These are phyloP conservation scores for Monoplex corrugatus DNA, from an alignment of 2,888 invertebrate species.

Conservation along the genomic window DNA sequence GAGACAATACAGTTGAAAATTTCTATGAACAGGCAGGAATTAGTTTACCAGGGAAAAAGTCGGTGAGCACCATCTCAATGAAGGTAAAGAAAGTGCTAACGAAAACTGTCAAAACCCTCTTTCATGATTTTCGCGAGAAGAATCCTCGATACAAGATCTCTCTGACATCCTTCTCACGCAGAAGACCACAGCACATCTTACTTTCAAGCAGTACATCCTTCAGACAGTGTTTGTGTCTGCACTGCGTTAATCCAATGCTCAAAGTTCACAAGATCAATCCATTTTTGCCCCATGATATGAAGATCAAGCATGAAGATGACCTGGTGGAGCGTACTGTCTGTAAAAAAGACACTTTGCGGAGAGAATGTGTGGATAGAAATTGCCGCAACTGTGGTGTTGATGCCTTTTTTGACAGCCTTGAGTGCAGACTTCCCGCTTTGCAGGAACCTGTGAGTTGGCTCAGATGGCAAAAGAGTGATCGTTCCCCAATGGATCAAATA, in stretches of 20 bases:
- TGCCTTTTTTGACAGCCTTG: conserved; percentile 15
- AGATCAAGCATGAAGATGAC: conserved; percentile 22
- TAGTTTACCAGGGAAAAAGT: conserved; percentile 17
- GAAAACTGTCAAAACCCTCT: conserved; percentile 2
- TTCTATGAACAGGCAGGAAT: conserved; percentile 7
- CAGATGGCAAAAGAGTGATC: conserved; percentile 16
- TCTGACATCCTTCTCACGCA: conserved; percentile 17
- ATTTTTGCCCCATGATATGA: conserved; percentile 17
- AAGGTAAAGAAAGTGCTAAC: conserved; percentile 1
- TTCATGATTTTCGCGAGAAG: not conserved
- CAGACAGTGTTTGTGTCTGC: conserved; percentile 22
- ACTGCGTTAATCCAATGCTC: conserved; percentile 11
- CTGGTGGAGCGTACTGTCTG: conserved; percentile 8
- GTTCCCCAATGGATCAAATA: conserved; percentile 2
- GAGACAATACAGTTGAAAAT: not conserved
- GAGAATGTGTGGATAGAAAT: conserved; percentile 17
- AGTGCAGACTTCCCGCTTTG: not conserved
- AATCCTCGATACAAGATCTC: conserved; percentile 22
- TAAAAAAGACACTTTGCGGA: not conserved
- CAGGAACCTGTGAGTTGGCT: conserved; percentile 7
- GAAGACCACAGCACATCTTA: conserved; percentile 22
- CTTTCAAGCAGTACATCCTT: not conserved
- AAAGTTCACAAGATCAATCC: conserved; percentile 13
- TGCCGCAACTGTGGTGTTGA: conserved; percentile 18
- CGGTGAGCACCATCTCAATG: conserved; percentile 11